Conservation (phyloP, 2,888 invertebrate genomes). For the Ophioninae sp. region DNA sequence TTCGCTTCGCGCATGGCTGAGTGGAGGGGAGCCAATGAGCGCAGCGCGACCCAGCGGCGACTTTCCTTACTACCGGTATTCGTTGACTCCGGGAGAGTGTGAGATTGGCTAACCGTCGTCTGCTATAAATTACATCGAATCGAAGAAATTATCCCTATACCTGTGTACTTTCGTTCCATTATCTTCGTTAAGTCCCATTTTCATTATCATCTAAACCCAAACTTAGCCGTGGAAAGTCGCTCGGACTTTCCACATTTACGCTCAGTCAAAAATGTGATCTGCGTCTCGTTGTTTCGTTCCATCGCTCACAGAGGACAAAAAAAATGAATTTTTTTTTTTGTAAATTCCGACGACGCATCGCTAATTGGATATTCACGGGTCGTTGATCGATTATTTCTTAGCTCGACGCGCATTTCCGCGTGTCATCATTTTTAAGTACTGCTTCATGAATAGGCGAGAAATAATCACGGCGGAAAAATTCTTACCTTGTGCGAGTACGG, state of each 20-base stretch:
- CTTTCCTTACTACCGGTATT: constrained; percentile 19
- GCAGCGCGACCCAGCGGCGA: constrained; percentile 13
- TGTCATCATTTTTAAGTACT: constrained; percentile 8
- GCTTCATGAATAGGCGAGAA: neutral
- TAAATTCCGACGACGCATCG: constrained; percentile 10
- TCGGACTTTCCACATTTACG: neutral
- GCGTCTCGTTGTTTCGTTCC: neutral
- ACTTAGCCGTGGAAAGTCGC: too few relatives aligned
- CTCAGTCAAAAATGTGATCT: neutral
- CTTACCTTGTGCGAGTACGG: constrained; percentile 73
- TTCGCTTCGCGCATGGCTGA: neutral
- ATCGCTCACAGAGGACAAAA: neutral
- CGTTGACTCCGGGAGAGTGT: neutral
- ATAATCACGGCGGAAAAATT: constrained; percentile 39
- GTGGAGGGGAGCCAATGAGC: constrained; percentile 4
- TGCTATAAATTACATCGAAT: constrained; percentile 26
- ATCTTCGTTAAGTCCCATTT: neutral
- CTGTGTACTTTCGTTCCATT: neutral
- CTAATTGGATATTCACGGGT: constrained; percentile 4
- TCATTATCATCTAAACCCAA: neutral
- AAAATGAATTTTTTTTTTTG: neutral
- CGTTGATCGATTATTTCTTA: constrained; percentile 1
- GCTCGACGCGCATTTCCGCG: neutral
- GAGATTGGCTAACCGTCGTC: constrained; percentile 14
- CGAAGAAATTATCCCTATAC: neutral